Conservation (phyloP, 2,797 vertebrate genomes). For the Lacerta viridis region DNA sequence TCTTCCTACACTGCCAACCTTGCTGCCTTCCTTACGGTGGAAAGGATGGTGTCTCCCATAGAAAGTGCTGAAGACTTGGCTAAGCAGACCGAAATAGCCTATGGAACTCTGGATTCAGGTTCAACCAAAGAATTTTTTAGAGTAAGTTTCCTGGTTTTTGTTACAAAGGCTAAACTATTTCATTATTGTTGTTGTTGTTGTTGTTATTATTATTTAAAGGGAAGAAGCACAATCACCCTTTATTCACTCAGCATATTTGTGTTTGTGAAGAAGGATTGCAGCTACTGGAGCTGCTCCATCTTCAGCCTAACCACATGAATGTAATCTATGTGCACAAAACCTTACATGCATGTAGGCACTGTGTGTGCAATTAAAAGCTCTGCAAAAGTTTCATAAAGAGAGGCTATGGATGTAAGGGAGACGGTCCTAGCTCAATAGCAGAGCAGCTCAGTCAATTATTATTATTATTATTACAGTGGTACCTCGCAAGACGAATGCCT, state of each 20-base stretch:
- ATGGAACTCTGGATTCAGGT: constrained; percentile 98
- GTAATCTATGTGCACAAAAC: too few species aligned
- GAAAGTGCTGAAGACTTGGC: constrained; percentile 99
- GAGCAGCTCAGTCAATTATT: too few species aligned
- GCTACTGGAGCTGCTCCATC: neutral
- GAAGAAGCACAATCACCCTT: too few species aligned
- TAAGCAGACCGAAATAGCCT: constrained; percentile 99
- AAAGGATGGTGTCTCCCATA: constrained; percentile 99
- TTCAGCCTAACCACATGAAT: neutral
- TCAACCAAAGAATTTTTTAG: constrained; percentile 99
- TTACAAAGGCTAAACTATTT: constrained; percentile 28
- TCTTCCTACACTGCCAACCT: constrained; percentile 99
- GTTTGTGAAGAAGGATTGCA: neutral
- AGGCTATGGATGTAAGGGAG: too few species aligned
- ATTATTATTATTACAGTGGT: too few species aligned
- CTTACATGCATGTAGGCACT: too few species aligned
- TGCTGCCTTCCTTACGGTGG: constrained; percentile 99
- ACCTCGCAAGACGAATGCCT: too few species aligned
- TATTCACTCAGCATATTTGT: too few species aligned
- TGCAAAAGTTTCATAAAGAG: too few species aligned
- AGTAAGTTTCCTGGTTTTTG: constrained; percentile 85
- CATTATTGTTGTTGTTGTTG: neutral
- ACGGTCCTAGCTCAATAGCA: too few species aligned
- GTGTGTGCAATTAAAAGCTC: too few species aligned
- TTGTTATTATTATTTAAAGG: too few species aligned